Percentiles rank a stretch among this genome's conserved stretches.
Evolutionary conservation across 2,797 vertebrate species (phyloP).

Genomic region (Notoglanidium macrostoma): DNA sequence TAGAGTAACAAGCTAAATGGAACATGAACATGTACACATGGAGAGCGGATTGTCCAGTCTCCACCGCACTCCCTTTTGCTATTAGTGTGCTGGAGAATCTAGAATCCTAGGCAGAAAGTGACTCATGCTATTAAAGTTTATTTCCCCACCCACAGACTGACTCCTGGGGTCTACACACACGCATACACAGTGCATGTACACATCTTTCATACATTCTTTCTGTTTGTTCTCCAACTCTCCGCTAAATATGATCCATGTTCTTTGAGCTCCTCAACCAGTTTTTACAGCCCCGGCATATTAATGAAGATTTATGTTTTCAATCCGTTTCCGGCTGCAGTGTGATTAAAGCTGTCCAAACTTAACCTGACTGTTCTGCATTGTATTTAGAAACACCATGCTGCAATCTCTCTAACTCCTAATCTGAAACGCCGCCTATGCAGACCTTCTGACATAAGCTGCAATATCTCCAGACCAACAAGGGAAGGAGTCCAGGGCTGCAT

Average conservation of each 20-base stretch:
- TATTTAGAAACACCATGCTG: conserved; percentile 12
- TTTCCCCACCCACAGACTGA: conserved; percentile 12
- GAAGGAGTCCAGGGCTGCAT: neutral
- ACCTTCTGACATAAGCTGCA: neutral
- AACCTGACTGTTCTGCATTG: conserved; percentile 49
- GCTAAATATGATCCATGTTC: conserved; percentile 83
- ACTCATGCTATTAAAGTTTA: conserved; percentile 25
- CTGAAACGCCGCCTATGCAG: neutral
- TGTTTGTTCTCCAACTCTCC: conserved; percentile 88
- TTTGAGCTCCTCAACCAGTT: conserved; percentile 87
- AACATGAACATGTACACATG: neutral
- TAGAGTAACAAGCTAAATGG: neutral
- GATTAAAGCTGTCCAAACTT: conserved; percentile 82
- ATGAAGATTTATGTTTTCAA: conserved; percentile 91
- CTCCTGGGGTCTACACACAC: neutral
- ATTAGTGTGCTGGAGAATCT: conserved; percentile 6
- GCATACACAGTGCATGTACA: conserved; percentile 72
- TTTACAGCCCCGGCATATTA: conserved; percentile 90
- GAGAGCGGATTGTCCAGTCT: conserved; percentile 26
- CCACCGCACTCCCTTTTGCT: conserved; percentile 29
- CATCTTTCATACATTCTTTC: conserved; percentile 78
- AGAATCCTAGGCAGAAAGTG: conserved; percentile 1
- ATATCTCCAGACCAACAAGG: conserved; percentile 7
- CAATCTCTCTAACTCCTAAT: conserved; percentile 4
- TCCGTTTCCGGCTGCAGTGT: conserved; percentile 84